phyloP scores from a whole-genome alignment of 2,113 vertebrate genomes.

The Acanthochromis polyacanthus region DNA sequence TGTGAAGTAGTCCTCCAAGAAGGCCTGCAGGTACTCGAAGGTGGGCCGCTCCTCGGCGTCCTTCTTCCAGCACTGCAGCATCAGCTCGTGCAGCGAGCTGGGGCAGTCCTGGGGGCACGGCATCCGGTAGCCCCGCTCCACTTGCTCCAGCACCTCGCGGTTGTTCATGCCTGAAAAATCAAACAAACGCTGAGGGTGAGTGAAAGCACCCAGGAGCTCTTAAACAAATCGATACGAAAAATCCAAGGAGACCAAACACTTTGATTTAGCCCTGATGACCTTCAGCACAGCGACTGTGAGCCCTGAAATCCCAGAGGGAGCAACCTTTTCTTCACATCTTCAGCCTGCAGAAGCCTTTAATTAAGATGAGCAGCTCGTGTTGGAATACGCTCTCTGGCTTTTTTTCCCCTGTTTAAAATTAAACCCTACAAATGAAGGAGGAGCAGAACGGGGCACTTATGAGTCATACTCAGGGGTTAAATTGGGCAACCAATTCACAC shows the following conservation, averaged over 20 bases:
- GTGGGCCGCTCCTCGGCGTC: slow-evolving; percentile 97
- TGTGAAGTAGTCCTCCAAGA: slow-evolving; percentile 99
- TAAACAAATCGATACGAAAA: not conserved
- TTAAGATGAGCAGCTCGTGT: too few relatives aligned
- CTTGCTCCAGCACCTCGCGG: slow-evolving; percentile 98
- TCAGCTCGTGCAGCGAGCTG: slow-evolving; percentile 96
- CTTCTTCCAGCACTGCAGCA: slow-evolving; percentile 99
- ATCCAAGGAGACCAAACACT: not conserved
- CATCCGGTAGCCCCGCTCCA: slow-evolving; percentile 98
- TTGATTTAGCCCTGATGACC: not conserved
- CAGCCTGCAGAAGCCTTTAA: too few relatives aligned
- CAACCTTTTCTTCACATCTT: too few relatives aligned
- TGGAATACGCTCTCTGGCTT: too few relatives aligned
- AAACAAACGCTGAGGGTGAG: slow-evolving; percentile 14
- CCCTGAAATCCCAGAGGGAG: too few relatives aligned
- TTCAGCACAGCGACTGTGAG: not conserved
- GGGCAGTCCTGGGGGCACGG: slow-evolving; percentile 97
- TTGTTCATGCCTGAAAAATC: slow-evolving; percentile 94
- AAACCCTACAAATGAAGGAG: too few relatives aligned
- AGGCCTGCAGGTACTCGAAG: slow-evolving; percentile 98
- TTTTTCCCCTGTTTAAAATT: too few relatives aligned
- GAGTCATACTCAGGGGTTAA: too few relatives aligned
- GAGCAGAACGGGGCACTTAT: too few relatives aligned
- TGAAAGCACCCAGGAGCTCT: not conserved
- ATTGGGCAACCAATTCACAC: too few relatives aligned